Percentiles rank a stretch among this genome's conserved stretches.
These are phyloP conservation scores for Leptatherina wallacei DNA, from an alignment of 2,797 vertebrate species.

Conservation along the genomic window DNA sequence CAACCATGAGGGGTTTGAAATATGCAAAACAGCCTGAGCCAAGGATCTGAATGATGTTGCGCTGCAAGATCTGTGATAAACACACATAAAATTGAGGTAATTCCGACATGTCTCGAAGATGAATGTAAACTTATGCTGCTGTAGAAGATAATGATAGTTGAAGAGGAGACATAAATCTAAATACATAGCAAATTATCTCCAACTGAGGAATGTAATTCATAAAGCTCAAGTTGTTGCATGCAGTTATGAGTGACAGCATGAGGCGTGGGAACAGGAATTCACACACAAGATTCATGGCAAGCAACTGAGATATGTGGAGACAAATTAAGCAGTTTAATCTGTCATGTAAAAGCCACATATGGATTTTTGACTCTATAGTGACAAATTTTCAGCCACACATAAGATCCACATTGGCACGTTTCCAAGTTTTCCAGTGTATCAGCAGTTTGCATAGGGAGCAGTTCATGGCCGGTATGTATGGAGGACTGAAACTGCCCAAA, in stretches of 20 bases:
- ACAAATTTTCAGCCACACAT: slow-evolving; percentile 19
- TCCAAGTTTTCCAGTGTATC: not conserved
- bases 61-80: slow-evolving; percentile 41
- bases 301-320: slow-evolving; percentile 32
- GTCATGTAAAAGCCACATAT: slow-evolving; percentile 10
- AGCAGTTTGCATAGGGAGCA: slow-evolving; percentile 30
- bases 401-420: slow-evolving; percentile 25
- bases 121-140: slow-evolving; percentile 28
- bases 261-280: slow-evolving; percentile 15
- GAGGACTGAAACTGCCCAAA: no score
- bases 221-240: slow-evolving; percentile 66
- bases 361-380: slow-evolving; percentile 22
- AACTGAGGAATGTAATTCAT: slow-evolving; percentile 64
- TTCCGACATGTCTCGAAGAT: slow-evolving; percentile 49
- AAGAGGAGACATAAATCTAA: slow-evolving; percentile 66
- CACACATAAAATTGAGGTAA: slow-evolving; percentile 49
- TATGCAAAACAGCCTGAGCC: slow-evolving; percentile 52
- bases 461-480: slow-evolving; percentile 18
- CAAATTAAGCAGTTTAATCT: slow-evolving; percentile 34
- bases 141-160: slow-evolving; percentile 60
- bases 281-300: slow-evolving; percentile 6
- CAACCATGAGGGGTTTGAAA: slow-evolving; percentile 60
- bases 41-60: slow-evolving; percentile 23
- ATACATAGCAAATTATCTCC: slow-evolving; percentile 52
- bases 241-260: slow-evolving; percentile 41